Base-by-base conservation (phyloP, 2,888 invertebrate genomes). In the Ferrisia virgata region DNA sequence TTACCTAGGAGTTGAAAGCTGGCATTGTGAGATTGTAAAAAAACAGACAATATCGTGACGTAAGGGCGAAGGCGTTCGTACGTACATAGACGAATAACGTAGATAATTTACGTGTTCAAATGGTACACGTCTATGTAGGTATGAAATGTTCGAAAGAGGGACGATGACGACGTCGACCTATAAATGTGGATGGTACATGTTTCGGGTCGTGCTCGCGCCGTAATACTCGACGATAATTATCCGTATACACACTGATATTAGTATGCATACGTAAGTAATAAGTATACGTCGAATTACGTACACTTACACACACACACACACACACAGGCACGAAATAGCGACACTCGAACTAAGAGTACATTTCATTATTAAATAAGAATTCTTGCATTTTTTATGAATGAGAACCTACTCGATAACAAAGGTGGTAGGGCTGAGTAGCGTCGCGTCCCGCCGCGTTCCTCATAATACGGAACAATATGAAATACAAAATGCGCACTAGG, bases 401-500 rank as follows among this genome's bases (percentile, higher is more conserved):
- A 11, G 8, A 53, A 22, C 8, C 22, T 22, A 4, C 8, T 22
- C 6, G 53, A 11, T 22, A 53, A 53, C 53, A 53, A 53, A 53
- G 53, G 53, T 53, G 53, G 53, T 11, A 53, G 53, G 53, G 53
- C 53, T 53, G 53, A 8, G 53, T 2, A 18, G 18, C 18, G 53
- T 22, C 22, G 53, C 53, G 53, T 53, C 53, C 53, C 53, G 53
- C 53, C 53, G 53, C 18, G 53, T 53, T 53, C 18, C 53, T 53
- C 53, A 53, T 53, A 53, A 53, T 53, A 53, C 53, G 72, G 28
- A 76, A 76, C 72, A 76, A 76, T 76, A 76, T 36, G 72, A 76
- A 76, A 76, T 76, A 76, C 36, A 36, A 31, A 76, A 76, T 76
- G 72, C 72, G 72, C 72, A 76, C 72, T 76, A 76, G 72, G 72